Conservation (phyloP, 1,140 invertebrate genomes). For the Psilanteris sp. region DNA sequence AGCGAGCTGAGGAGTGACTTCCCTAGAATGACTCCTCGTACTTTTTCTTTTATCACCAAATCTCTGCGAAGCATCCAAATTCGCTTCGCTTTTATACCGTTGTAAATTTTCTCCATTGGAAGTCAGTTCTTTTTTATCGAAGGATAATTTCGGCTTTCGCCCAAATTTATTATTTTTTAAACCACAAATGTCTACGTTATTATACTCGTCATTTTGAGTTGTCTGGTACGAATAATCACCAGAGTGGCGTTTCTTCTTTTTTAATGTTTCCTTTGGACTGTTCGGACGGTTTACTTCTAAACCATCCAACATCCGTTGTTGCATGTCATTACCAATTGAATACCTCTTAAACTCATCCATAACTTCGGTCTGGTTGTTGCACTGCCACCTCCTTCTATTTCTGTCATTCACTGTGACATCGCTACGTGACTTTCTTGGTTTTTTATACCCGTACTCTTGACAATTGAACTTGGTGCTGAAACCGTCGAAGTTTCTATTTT, state of each 20-base stretch:
- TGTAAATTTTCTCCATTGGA: no score
- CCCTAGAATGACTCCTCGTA: no score
- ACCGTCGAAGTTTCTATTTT: constrained; percentile 71
- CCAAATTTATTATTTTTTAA: no score
- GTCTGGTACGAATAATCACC: neutral
- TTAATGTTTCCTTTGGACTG: constrained; percentile 16
- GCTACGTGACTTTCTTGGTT: constrained; percentile 70
- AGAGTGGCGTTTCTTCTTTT: constrained; percentile 1
- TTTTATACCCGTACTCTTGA: constrained; percentile 35
- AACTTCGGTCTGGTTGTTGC: constrained; percentile 4
- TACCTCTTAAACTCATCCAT: constrained; percentile 51
- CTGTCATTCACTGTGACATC: constrained; percentile 59
- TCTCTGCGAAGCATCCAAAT: no score
- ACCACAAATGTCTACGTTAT: no score
- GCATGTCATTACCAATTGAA: constrained; percentile 68
- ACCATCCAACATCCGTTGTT: constrained; percentile 70
- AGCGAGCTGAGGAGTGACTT: no score
- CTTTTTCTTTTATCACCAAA: no score
- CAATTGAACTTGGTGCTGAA: constrained; percentile 70
- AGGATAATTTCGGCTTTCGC: no score
- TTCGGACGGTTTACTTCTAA: constrained; percentile 30
- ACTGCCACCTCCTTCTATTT: constrained; percentile 13
- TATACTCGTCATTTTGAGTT: no score
- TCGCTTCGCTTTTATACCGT: no score
- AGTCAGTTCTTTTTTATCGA: no score